A percentile compares a stretch with the other conserved stretches of the same genome.
These are phyloP conservation scores for Caerostris darwini DNA, from an alignment of 1,140 invertebrate genomes.

Conservation along the genomic window DNA sequence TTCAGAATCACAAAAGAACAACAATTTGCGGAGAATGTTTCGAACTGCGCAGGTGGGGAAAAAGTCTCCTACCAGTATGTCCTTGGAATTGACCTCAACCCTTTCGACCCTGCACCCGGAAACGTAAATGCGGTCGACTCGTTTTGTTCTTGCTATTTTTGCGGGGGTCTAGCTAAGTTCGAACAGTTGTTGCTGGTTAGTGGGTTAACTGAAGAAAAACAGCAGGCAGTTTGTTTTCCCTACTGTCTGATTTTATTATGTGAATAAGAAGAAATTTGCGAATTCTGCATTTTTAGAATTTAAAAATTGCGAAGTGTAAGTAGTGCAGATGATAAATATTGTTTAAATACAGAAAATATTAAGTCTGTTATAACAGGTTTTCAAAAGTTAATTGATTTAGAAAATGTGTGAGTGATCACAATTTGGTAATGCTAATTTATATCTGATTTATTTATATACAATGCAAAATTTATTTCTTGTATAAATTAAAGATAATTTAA, in stretches of 20 bases:
- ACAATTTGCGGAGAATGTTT: neutral
- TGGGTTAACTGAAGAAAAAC: neutral
- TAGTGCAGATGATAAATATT: too few relatives aligned
- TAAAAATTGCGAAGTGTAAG: too few relatives aligned
- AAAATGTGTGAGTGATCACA: too few relatives aligned
- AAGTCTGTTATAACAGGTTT: too few relatives aligned
- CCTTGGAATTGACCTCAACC: constrained; percentile 45
- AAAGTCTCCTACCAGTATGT: neutral
- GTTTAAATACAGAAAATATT: too few relatives aligned
- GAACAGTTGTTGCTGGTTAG: neutral
- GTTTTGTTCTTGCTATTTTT: neutral
- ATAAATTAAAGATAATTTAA: too few relatives aligned
- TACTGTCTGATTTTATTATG: neutral
- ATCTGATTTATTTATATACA: too few relatives aligned
- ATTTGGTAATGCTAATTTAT: too few relatives aligned
- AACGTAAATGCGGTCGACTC: neutral
- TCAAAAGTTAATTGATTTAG: too few relatives aligned
- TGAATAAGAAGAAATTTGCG: neutral
- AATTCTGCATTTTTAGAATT: too few relatives aligned
- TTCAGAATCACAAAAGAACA: too few relatives aligned
- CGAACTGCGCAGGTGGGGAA: neutral
- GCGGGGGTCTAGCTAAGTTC: neutral
- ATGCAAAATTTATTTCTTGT: too few relatives aligned
- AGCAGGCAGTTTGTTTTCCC: neutral
- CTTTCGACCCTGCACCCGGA: constrained; percentile 16